Base-by-base conservation (phyloP, 2,113 vertebrate species). In the Lepisosteus oculatus region DNA sequence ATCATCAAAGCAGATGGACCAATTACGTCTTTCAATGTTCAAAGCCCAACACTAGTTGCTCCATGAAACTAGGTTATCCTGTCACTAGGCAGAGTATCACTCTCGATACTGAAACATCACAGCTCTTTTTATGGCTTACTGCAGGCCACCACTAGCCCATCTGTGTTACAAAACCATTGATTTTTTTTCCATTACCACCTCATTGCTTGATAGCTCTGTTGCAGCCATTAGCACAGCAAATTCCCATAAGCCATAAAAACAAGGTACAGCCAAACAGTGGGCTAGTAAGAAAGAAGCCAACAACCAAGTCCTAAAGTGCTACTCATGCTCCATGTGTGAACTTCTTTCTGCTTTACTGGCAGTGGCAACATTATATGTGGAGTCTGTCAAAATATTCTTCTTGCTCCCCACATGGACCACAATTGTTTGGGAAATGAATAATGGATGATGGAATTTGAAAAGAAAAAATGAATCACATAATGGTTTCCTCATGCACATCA, bases 121-220 rank as follows among this genome's bases (percentile, higher is more conserved):
- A 15, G 17, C 61, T 29, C n/a, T 51, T 8, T 63, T 63, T 47
- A 66, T 14, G 14, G 13, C 45, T 15, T n/a, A 66, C 64, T 66
- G 64, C 45, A 47, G 45, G 45, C 64, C 15, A 6, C 64, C 8
- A 11, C 43, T n/a, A 66, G 42, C 64, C 12, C 0, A 44, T 14
- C 64, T 45, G 3, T 66, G 41, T 45, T 66, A 6, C 42, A 47
- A 66, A 66, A 8, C 13, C 6, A 66, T 66, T 7, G n/a, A 55
- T 45, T 55, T 47, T 68, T 45, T 29, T 29, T 15, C 47, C 8
- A 29, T 68, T 55, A 68, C 66, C 66, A 68, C 66, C 66, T 71
- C 4, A 55, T 65, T 8, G 17, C 17, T 41, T 65, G 62, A 65
- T 65, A 65, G 62, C 15, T 47, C 15, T 12, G 8, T 9, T 42